These are phyloP conservation scores for Lottia gigantea DNA, from an alignment of 2,888 invertebrate genomes.

Conservation along the genomic window DNA sequence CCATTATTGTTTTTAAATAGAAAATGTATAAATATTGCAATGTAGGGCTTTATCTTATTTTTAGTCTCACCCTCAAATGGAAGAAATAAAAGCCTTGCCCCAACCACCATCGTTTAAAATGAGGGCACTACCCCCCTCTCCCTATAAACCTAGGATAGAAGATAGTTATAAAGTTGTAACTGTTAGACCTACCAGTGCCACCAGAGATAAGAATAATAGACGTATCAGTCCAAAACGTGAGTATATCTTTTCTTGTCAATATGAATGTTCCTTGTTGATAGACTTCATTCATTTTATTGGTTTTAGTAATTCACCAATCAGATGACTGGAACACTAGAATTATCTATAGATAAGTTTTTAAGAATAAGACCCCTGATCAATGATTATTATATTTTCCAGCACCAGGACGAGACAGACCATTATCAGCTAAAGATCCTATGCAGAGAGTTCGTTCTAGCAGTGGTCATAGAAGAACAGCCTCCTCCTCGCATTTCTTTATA, in stretches of 20 bases:
- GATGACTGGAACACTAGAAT: too few species aligned
- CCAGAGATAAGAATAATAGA: constrained; percentile 23
- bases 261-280: too few species aligned
- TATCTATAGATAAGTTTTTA: too few species aligned
- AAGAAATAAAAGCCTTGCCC: constrained; percentile 41
- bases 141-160: constrained; percentile 3
- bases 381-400: constrained; percentile 14
- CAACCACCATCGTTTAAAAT: constrained; percentile 32
- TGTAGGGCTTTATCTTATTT: constrained; percentile 6
- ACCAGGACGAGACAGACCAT: constrained; percentile 39
- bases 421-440: constrained; percentile 58
- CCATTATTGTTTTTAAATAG: too few species aligned
- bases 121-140: constrained; percentile 31
- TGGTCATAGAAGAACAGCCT: constrained; percentile 34
- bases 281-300: too few species aligned
- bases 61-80: constrained; percentile 37
- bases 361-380: too few species aligned
- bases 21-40: too few species aligned
- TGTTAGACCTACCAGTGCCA: constrained; percentile 46
- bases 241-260: too few species aligned
- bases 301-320: too few species aligned
- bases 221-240: not conserved
- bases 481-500: constrained; percentile 56
- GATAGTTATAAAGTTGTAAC: constrained; percentile 20
- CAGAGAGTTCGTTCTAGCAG: constrained; percentile 38